phyloP scores from a whole-genome alignment of 2,797 vertebrate species.

The Acanthurus tractus region DNA sequence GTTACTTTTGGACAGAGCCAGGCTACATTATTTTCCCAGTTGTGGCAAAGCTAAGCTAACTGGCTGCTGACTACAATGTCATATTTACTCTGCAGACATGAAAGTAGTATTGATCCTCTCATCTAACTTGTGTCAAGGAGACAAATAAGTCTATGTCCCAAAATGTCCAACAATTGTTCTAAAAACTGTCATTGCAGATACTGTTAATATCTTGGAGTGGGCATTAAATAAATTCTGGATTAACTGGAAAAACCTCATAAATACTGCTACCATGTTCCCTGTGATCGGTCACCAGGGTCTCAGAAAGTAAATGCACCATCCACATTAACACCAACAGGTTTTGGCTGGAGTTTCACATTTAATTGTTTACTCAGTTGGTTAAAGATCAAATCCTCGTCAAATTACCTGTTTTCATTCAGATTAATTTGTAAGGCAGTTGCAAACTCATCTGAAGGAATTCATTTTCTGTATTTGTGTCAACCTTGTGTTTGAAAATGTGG shows the following conservation, averaged over 20 bases:
- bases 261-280: not conserved
- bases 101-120: not conserved
- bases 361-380: not conserved
- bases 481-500: not conserved
- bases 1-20: not conserved
- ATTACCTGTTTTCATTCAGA: not conserved
- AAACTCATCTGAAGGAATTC: not conserved
- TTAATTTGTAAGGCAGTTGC: not conserved
- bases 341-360: not conserved
- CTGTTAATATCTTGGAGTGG: not conserved
- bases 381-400: slow-evolving; percentile 7
- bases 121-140: too few relatives aligned
- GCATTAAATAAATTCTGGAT: slow-evolving; percentile 47
- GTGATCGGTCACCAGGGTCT: not conserved
- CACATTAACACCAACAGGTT: slow-evolving; percentile 14
- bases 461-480: not conserved
- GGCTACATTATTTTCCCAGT: not conserved
- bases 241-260: slow-evolving; percentile 36
- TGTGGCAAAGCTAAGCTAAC: slow-evolving; percentile 14
- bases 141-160: not conserved
- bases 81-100: not conserved
- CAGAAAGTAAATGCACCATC: slow-evolving; percentile 19
- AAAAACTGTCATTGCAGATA: slow-evolving; percentile 2
- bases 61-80: not conserved
- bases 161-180: not conserved